Conservation (phyloP, 2,888 invertebrate genomes). For the Adelognathus sp. region DNA sequence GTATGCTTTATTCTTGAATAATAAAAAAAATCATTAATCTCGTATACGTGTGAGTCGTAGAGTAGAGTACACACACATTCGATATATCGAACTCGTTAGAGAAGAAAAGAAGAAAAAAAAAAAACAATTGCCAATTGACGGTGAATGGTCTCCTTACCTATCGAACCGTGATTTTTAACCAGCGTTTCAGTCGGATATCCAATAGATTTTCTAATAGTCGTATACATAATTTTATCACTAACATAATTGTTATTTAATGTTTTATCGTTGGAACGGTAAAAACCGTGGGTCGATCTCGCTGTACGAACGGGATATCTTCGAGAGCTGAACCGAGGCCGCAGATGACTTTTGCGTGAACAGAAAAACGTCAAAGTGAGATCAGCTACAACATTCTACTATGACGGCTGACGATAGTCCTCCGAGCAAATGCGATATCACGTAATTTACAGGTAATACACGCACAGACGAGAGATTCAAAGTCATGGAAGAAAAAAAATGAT, state of each 20-base stretch:
- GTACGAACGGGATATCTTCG: not conserved
- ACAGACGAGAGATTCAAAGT: not conserved
- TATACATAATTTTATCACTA: slow-evolving; percentile 32
- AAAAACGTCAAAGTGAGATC: slow-evolving; percentile 32
- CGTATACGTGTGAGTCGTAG: not conserved
- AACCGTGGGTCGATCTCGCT: slow-evolving; percentile 6
- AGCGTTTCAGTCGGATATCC: slow-evolving; percentile 45
- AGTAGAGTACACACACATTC: not conserved
- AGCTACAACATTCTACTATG: slow-evolving; percentile 61
- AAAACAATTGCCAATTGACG: slow-evolving; percentile 58
- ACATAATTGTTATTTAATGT: slow-evolving; percentile 35
- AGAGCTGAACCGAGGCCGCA: not conserved
- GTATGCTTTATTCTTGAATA: not conserved
- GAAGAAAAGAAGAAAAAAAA: slow-evolving; percentile 4
- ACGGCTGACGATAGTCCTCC: slow-evolving; percentile 63
- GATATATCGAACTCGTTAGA: slow-evolving; percentile 26
- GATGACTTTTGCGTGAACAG: slow-evolving; percentile 28
- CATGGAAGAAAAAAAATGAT: not conserved
- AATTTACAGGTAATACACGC: slow-evolving; percentile 64
- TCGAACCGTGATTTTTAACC: slow-evolving; percentile 48
- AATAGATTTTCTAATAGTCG: slow-evolving; percentile 38
- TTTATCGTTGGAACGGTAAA: slow-evolving; percentile 19
- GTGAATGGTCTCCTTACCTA: slow-evolving; percentile 50
- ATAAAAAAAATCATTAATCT: not conserved
- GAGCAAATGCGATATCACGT: slow-evolving; percentile 70